Conservation (phyloP, 2,888 invertebrate genomes). For the Molorchus minor region DNA sequence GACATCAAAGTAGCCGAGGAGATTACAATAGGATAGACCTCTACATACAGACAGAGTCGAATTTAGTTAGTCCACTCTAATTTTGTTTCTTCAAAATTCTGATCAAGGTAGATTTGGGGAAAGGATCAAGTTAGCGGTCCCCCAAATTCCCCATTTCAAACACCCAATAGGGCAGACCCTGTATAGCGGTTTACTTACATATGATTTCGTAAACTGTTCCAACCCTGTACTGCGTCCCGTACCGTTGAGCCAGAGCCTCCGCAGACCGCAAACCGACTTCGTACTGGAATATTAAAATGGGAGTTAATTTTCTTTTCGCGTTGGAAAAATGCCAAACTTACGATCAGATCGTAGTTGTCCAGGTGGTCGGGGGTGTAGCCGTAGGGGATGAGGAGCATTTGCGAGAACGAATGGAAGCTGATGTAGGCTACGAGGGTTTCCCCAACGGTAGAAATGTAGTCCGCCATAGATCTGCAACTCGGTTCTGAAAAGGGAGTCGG, state of each 20-base stretch:
- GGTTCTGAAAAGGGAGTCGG: conserved; percentile 74
- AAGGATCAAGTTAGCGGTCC: no score
- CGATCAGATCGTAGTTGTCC: conserved; percentile 69
- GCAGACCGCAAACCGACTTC: conserved; percentile 46
- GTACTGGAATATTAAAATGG: conserved; percentile 32
- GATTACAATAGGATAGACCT: no score
- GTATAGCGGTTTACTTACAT: conserved; percentile 52
- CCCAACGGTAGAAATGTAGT: conserved; percentile 63
- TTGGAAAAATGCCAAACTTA: conserved; percentile 52
- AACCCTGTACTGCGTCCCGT: conserved; percentile 61
- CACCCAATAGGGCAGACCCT: no score
- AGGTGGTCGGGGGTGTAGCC: conserved; percentile 70
- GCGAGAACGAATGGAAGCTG: conserved; percentile 78
- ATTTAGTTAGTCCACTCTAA: no score
- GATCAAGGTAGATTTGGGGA: no score
- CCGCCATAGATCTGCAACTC: conserved; percentile 67
- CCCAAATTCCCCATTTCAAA: no score
- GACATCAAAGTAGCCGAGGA: no score
- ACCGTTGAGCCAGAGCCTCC: conserved; percentile 54
- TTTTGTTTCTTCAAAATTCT: no score
- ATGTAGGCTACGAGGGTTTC: conserved; percentile 66
- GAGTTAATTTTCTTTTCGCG: background rate
- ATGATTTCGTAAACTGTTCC: conserved; percentile 64
- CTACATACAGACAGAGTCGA: no score
- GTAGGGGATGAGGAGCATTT: conserved; percentile 74